These are phyloP conservation scores for Mystacides longicornis DNA, from an alignment of 2,888 invertebrate species.

Conservation along the genomic window DNA sequence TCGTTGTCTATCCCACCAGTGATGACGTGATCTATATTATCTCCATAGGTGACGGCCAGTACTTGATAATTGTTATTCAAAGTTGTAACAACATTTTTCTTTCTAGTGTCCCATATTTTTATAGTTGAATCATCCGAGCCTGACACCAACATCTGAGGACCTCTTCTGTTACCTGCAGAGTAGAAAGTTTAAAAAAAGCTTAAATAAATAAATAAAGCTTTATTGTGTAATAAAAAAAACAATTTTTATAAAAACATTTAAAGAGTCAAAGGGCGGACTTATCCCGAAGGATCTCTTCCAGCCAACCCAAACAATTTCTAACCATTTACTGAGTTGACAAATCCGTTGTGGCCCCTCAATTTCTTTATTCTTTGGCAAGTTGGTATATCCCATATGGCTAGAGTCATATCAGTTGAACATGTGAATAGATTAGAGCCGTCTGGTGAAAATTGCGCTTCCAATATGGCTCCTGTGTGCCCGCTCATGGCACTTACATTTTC, in stretches of 20 bases:
- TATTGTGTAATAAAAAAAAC: no score
- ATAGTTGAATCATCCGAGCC: slow-evolving; percentile 94
- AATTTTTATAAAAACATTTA: no score
- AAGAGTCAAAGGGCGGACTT: no score
- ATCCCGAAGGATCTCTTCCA: no score
- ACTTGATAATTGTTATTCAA: slow-evolving; percentile 70
- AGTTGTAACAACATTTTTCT: slow-evolving; percentile 68
- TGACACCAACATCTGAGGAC: slow-evolving; percentile 84
- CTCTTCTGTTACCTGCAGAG: slow-evolving; percentile 65
- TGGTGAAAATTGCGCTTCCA: slow-evolving; percentile 85
- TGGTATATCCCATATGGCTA: slow-evolving; percentile 93
- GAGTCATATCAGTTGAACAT: slow-evolving; percentile 89
- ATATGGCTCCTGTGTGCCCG: slow-evolving; percentile 91
- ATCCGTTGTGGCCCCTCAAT: slow-evolving; percentile 73
- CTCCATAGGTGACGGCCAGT: slow-evolving; percentile 87
- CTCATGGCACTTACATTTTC: slow-evolving; percentile 91
- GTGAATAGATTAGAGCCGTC: slow-evolving; percentile 82
- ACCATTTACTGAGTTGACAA: slow-evolving; percentile 66
- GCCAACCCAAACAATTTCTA: slow-evolving; percentile 4
- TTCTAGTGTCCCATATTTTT: slow-evolving; percentile 87
- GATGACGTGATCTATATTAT: slow-evolving; percentile 91
- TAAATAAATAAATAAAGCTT: neutral
- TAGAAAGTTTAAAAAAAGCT: slow-evolving; percentile 2
- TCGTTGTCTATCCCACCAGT: slow-evolving; percentile 96
- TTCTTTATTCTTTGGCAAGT: slow-evolving; percentile 84